Conservation (phyloP, 1,140 invertebrate species). For the Heterodera carotae region DNA sequence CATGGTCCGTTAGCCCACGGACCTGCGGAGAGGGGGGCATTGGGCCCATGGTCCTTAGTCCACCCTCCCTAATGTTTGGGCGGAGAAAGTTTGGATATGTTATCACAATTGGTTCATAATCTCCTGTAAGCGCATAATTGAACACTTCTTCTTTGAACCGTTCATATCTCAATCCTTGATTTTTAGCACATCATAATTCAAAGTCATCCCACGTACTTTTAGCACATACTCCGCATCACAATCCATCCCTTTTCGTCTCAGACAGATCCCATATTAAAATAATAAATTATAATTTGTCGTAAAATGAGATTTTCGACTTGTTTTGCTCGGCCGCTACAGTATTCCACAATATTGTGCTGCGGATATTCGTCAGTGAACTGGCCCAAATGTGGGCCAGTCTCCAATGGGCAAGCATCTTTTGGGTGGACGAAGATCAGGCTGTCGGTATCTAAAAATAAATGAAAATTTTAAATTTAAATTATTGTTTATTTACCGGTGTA, state of each 20-base stretch:
- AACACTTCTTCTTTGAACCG: slow-evolving; percentile 8
- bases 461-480: not conserved
- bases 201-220: slow-evolving; percentile 6
- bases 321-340: not conserved
- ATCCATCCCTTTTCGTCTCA: not conserved
- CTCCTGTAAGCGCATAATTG: no score
- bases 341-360: not conserved
- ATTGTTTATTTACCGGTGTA: slow-evolving; percentile 5
- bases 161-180: slow-evolving; percentile 13
- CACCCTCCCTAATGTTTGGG: not conserved
- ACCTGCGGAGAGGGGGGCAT: no score
- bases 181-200: slow-evolving; percentile 7
- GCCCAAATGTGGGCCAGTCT: not conserved
- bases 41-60: not conserved
- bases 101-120: not conserved
- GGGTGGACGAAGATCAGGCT: not conserved
- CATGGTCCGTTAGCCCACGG: no score
- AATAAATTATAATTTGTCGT: no score
- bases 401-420: not conserved
- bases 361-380: no score
- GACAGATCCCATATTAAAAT: not conserved
- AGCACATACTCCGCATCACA: slow-evolving; percentile 4
- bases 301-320: not conserved
- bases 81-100: slow-evolving; percentile 18
- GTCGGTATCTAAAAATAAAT: not conserved